Conservation (phyloP, 2,888 invertebrate species). For the Lepas anatifera region DNA sequence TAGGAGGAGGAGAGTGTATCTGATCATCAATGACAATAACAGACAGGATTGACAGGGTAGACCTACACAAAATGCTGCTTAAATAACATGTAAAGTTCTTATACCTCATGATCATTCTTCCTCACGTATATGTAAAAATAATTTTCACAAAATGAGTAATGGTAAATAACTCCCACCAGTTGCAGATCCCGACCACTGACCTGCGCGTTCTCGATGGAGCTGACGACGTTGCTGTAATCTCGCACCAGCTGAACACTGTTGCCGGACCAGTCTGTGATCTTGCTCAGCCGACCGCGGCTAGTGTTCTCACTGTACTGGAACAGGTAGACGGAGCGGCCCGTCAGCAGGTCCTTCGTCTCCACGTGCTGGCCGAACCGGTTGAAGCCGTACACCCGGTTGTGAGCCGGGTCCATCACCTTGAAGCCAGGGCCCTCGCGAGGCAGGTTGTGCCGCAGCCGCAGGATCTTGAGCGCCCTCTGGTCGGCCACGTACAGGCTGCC, state of each 20-base stretch:
- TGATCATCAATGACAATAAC: too few relatives aligned
- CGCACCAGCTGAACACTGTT: slow-evolving; percentile 81
- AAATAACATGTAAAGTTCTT: too few relatives aligned
- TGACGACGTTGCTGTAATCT: slow-evolving; percentile 81
- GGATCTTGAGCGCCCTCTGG: slow-evolving; percentile 44
- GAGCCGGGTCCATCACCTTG: slow-evolving; percentile 55
- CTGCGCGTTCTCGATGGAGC: slow-evolving; percentile 86
- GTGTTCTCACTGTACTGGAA: slow-evolving; percentile 96
- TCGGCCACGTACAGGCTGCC: slow-evolving; percentile 95
- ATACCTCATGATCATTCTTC: too few relatives aligned
- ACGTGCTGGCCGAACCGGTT: slow-evolving; percentile 94
- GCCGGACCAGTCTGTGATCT: slow-evolving; percentile 83
- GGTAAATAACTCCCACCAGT: too few relatives aligned
- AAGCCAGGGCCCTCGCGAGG: slow-evolving; percentile 24
- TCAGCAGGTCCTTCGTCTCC: slow-evolving; percentile 83
- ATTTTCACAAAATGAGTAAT: too few relatives aligned
- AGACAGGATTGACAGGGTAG: too few relatives aligned
- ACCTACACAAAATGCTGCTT: too few relatives aligned
- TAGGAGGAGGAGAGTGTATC: too few relatives aligned
- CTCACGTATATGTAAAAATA: too few relatives aligned
- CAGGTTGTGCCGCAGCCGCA: slow-evolving; percentile 28
- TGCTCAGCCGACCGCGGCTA: slow-evolving; percentile 28
- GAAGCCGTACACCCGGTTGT: slow-evolving; percentile 86
- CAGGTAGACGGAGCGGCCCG: slow-evolving; percentile 86
- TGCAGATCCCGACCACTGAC: too few relatives aligned